Evolutionary conservation across 1,140 invertebrate genomes (phyloP).

Genomic region (Listronotus bonariensis): DNA sequence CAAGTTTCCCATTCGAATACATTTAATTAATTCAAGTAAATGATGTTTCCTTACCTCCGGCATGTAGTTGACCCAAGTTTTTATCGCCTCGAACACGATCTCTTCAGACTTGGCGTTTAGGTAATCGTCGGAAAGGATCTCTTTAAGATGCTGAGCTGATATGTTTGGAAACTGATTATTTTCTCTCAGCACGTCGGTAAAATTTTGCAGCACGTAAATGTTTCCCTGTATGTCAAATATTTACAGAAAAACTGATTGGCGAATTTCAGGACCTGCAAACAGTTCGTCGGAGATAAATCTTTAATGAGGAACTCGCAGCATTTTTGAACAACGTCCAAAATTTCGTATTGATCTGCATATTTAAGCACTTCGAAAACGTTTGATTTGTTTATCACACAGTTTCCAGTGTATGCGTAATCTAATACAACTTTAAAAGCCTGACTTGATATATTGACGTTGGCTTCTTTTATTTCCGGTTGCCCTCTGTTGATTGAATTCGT

Average conservation of each 20-base stretch:
- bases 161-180: slow-evolving; percentile 62
- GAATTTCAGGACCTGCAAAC: slow-evolving; percentile 69
- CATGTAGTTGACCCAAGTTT: slow-evolving; percentile 65
- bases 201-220: slow-evolving; percentile 61
- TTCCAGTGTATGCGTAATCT: slow-evolving; percentile 70
- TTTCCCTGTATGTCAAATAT: slow-evolving; percentile 61
- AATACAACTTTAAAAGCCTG: slow-evolving; percentile 62
- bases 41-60: slow-evolving; percentile 58
- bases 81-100: slow-evolving; percentile 68
- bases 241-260: slow-evolving; percentile 70
- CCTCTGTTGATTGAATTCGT: slow-evolving; percentile 64
- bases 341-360: slow-evolving; percentile 68
- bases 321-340: slow-evolving; percentile 65
- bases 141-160: slow-evolving; percentile 60
- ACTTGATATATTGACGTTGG: slow-evolving; percentile 59
- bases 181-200: slow-evolving; percentile 59
- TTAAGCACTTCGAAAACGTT: slow-evolving; percentile 67
- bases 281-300: slow-evolving; percentile 57
- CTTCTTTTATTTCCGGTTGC: slow-evolving; percentile 59
- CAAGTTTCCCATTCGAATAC: slow-evolving; percentile 53
- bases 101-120: slow-evolving; percentile 71
- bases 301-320: slow-evolving; percentile 65
- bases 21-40: slow-evolving; percentile 65
- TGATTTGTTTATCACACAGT: slow-evolving; percentile 61
- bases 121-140: slow-evolving; percentile 65